Evolutionary conservation across 2,888 invertebrate species (phyloP), one percentile per base, ranked within the genome.

Genomic region (Volucella inanis): DNA sequence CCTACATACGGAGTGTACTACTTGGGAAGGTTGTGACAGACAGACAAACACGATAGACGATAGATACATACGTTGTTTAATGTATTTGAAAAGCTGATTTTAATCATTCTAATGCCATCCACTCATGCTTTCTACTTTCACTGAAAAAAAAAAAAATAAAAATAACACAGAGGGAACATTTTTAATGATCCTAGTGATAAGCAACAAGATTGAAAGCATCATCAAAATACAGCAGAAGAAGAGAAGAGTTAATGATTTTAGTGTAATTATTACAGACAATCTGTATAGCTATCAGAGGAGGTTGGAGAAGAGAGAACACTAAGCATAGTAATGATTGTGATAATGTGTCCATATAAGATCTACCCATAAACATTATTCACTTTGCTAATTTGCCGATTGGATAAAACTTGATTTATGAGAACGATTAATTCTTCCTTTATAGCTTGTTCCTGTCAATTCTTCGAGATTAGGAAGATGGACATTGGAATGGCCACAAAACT

Each of bases 21-120:
- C 61, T 55, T 43, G 62, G 14, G 15, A 22, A 45, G 12, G 61
- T 38, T 15, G 12, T 12, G 9, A 62, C 22, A 39, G 9, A 68
- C 49, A 38, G 8, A 49, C 12, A 65, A 41, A 45, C 22, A 38
- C 39, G 8, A 8, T 52, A 64, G 49, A 71, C 39, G 39, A 74
- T 57, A 59, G 43, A 52, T 41, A 62, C 22, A 62, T 38, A n/a
- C 49, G 18, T 12, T 43, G 74, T 41, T 52, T 39, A 31, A 31
- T 31, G 31, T 31, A 31, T 31, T 31, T 31, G 31, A 31, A 31
- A 61, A 76, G 84, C 50, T 62, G 85, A 85, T 85, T 80, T 81
- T 85, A 81, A 85, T 85, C 85, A 77, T 77, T 65, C 68, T 85
- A 81, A 81, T 77, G 81, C 72, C 62, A 47, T 71, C 52, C 70